phyloP scores from a whole-genome alignment of 2,797 vertebrate species.

The Onychomys arenicola region DNA sequence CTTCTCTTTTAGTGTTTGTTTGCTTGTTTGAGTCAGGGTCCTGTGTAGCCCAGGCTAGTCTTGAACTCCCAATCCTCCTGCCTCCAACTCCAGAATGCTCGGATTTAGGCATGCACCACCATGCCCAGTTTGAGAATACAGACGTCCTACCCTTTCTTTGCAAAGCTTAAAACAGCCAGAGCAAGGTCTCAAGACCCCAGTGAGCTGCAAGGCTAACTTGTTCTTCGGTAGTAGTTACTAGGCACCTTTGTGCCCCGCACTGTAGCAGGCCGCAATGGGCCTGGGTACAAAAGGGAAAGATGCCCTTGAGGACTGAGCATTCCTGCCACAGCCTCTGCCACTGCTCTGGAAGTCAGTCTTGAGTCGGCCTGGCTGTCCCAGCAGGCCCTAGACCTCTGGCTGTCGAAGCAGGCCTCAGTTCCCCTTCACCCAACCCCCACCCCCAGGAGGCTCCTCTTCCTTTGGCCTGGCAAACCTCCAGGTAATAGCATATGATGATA shows the following conservation, averaged over 20 bases:
- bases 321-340: fast-evolving
- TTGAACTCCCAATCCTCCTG: background rate
- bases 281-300: background rate
- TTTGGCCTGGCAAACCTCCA: background rate
- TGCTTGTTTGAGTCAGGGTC: background rate
- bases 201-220: fast-evolving
- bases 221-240: fast-evolving
- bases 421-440: too few species aligned
- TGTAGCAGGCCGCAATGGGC: background rate
- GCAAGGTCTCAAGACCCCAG: fast-evolving
- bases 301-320: fast-evolving
- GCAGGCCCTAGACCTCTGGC: background rate
- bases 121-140: background rate
- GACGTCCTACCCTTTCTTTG: background rate
- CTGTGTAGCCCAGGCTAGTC: background rate
- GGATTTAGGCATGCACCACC: background rate
- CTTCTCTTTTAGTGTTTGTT: background rate
- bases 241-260: too few species aligned
- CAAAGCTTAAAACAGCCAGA: background rate
- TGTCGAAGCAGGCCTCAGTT: background rate
- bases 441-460: background rate
- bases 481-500: background rate
- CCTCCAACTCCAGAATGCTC: background rate
- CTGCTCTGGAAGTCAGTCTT: background rate
- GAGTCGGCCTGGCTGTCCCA: background rate